Evolutionary conservation across 2,797 vertebrate genomes (phyloP).

Genomic region (Muraenolepis orangiensis): DNA sequence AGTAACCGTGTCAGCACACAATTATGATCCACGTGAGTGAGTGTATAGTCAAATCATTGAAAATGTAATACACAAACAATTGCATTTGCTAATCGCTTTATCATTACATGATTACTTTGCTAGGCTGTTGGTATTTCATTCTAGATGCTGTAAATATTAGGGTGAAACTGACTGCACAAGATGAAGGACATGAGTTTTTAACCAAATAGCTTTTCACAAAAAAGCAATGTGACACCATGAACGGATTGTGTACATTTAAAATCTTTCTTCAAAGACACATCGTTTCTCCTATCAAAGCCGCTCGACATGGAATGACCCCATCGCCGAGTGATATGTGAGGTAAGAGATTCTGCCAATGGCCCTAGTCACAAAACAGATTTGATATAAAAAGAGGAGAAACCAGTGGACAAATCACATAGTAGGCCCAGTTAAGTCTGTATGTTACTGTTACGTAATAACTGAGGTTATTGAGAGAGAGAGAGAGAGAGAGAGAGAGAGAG

Average conservation of each 20-base stretch:
- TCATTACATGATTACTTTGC: constrained; percentile 19
- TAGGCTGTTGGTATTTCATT: constrained; percentile 46
- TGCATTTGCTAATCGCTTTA: background rate
- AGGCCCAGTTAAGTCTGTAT: background rate
- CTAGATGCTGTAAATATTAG: constrained; percentile 64
- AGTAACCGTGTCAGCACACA: constrained; percentile 13
- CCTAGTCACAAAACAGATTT: constrained; percentile 61
- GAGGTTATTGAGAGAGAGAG: background rate
- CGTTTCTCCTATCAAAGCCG: constrained; percentile 10
- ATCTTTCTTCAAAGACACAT: constrained; percentile 14
- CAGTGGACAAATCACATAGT: background rate
- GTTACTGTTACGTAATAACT: too few species aligned
- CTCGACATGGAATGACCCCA: constrained; percentile 55
- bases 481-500: too few species aligned
- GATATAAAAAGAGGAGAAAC: constrained; percentile 52
- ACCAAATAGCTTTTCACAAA: constrained; percentile 33
- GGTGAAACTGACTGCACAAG: constrained; percentile 43
- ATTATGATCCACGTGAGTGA: background rate
- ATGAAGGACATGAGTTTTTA: constrained; percentile 50
- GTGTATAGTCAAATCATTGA: background rate
- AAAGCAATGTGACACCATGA: background rate
- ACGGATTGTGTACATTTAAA: constrained; percentile 31
- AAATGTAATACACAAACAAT: background rate
- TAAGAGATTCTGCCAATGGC: constrained; percentile 61
- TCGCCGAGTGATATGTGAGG: constrained; percentile 61